Conservation (phyloP, 2,113 vertebrate species). For the Helogale parvula region DNA sequence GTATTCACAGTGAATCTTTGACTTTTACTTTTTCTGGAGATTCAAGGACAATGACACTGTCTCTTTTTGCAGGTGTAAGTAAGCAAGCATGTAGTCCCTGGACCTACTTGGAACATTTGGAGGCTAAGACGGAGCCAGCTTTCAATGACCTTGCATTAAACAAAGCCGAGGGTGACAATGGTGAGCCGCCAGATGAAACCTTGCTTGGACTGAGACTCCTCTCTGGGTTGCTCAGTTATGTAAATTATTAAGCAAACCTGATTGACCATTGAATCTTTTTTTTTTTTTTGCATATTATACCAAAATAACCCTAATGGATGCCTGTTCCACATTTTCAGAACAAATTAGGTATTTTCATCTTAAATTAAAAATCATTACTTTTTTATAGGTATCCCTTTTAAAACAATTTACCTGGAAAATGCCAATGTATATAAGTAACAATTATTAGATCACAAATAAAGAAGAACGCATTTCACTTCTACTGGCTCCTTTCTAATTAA, state of each 20-base stretch:
- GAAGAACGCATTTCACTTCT: background rate
- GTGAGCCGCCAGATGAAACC: background rate
- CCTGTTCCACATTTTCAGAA: background rate
- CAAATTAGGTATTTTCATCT: background rate
- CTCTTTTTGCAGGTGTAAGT: background rate
- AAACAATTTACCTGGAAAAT: background rate
- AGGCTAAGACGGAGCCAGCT: background rate
- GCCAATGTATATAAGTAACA: background rate
- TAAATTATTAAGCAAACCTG: background rate
- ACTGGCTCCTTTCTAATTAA: conserved; percentile 1
- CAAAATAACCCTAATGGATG: background rate
- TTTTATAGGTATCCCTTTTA: conserved; percentile 11
- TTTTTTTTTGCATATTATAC: background rate
- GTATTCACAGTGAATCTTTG: background rate
- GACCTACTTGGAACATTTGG: background rate
- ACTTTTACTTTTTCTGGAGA: background rate
- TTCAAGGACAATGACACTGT: too few species aligned
- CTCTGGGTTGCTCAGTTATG: background rate
- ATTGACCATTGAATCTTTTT: background rate
- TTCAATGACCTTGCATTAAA: background rate
- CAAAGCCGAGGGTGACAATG: background rate
- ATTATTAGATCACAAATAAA: background rate
- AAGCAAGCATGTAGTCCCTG: background rate
- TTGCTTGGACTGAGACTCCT: too few species aligned
- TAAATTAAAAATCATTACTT: conserved; percentile 21